Base-by-base conservation (phyloP, 2,888 invertebrate species). In the Erpobdella octoculata region DNA sequence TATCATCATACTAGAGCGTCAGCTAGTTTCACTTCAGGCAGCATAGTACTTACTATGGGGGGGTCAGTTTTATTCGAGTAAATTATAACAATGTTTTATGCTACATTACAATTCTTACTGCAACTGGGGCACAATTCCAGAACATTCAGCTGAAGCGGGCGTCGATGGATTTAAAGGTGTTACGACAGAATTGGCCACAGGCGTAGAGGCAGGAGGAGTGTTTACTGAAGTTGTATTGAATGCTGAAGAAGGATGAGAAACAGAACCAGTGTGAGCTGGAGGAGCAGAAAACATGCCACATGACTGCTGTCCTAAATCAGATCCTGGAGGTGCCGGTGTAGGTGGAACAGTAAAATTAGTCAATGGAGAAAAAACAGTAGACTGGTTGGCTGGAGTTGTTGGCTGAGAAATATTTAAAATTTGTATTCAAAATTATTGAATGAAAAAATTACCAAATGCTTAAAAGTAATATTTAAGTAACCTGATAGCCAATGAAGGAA, bases 121-220 rank as follows among this genome's bases (percentile, higher is more conserved):
- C 80, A 93, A 84, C 81, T 93, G 93, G 33, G 96, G 96, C 73
- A 93, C 87, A 78, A 95, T 93, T 69, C 92, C 92, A 70, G 94
- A 92, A 84, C 94, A 93, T 12, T 92, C 91, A 53, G 69, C 69
- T 25, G 81, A 79, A 12, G 81, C 80, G 0, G 93, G 93, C 73
- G 87, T 82, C 33, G 82, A 79, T 53, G 83, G 83, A 79, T 80
- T 71, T 61, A 79, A 84, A 46, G 93, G 93, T 9, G 93, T 94
- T 89, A 79, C 31, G 15, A 46, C 69, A 36, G 31, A 48, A 33
- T 69, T 69, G n/a, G n/a, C 12, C n/a, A 62, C 62, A 6, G 62
- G 62, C n/a, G 62, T 78, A 5, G 81, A 81, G 0, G 79, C 80
- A 37, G 93, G 90, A 0, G 92, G 92, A 5, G 87, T 86, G n/a